Conservation (phyloP, 2,113 vertebrate species). For the Ptychochromis oligacanthus region DNA sequence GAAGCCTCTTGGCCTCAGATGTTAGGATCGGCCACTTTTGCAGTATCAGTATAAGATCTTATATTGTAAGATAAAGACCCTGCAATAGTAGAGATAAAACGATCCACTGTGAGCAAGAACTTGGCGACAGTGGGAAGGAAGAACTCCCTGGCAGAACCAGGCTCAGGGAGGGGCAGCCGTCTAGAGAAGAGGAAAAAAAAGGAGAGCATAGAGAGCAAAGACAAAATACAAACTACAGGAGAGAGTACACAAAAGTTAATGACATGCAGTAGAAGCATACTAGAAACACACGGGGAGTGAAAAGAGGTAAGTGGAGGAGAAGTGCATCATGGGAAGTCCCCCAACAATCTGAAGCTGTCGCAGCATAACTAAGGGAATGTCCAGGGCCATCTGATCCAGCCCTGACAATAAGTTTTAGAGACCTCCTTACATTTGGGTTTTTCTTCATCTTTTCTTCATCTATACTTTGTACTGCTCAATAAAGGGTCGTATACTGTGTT, state of each 20-base stretch:
- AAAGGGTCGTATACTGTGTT: no score
- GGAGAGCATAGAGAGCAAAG: background rate
- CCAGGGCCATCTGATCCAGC: background rate
- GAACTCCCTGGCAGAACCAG: background rate
- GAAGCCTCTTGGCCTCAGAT: background rate
- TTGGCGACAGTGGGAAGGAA: background rate
- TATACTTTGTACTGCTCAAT: background rate
- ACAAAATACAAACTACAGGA: background rate
- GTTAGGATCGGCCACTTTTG: background rate
- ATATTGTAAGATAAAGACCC: background rate
- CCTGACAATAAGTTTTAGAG: background rate
- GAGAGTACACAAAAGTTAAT: background rate
- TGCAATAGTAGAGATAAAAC: background rate
- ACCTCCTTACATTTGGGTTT: background rate
- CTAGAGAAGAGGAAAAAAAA: accelerated
- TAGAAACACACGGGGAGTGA: background rate
- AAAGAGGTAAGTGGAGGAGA: background rate
- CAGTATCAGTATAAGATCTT: background rate
- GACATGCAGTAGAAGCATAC: background rate
- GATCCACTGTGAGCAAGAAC: background rate
- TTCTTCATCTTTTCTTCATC: background rate
- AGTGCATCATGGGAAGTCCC: background rate
- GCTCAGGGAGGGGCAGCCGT: no score
- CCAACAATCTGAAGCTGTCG: background rate
- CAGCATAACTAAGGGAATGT: background rate